A percentile compares a stretch with the other conserved stretches of the same genome.
These are phyloP conservation scores for Solenodon paradoxus DNA, from an alignment of 2,113 vertebrate genomes.

Conservation along the genomic window DNA sequence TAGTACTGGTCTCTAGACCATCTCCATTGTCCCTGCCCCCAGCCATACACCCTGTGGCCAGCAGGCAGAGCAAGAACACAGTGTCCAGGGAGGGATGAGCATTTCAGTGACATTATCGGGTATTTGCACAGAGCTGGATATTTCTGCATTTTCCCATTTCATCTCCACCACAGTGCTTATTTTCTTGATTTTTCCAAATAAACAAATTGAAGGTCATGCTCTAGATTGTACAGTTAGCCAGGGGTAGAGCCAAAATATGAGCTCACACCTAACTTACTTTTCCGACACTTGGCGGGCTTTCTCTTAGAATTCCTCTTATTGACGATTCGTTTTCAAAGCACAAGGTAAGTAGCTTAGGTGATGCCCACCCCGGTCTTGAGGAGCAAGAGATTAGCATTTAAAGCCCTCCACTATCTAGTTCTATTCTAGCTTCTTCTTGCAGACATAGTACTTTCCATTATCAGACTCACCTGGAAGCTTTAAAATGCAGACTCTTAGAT, in stretches of 20 bases:
- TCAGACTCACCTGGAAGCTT: neutral
- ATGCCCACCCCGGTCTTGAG: neutral
- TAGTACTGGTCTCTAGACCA: neutral
- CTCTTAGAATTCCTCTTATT: constrained; percentile 3
- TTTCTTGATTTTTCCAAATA: neutral
- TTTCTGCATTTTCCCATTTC: neutral
- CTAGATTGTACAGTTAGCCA: neutral
- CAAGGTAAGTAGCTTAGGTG: neutral
- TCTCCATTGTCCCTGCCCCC: neutral
- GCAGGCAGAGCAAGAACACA: neutral
- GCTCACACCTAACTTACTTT: neutral
- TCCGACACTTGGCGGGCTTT: neutral
- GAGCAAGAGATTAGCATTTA: neutral
- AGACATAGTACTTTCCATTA: neutral
- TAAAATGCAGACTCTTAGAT: neutral
- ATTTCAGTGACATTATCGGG: neutral
- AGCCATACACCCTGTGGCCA: neutral
- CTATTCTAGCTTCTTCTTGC: neutral
- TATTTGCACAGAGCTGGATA: neutral
- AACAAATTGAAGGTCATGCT: neutral
- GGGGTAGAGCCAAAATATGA: neutral
- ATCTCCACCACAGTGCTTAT: neutral
- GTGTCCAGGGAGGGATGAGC: neutral
- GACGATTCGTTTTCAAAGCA: neutral
- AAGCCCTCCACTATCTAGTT: neutral